Evolutionary conservation across 2,888 invertebrate genomes (phyloP), one percentile per base, ranked within the genome.

Genomic region (Drosophila meridionalis): DNA sequence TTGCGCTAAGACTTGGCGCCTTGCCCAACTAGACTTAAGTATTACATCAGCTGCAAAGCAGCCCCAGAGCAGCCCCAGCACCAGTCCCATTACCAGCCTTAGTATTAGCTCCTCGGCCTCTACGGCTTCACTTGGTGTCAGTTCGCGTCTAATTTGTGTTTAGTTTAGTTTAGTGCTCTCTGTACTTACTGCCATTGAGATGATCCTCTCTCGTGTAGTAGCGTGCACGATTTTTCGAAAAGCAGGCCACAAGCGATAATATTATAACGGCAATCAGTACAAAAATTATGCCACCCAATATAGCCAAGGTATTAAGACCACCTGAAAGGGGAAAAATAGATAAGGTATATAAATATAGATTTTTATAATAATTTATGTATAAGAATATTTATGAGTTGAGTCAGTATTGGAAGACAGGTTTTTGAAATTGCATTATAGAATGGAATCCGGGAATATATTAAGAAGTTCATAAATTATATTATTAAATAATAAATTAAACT

Each of bases 131-230:
- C 12, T 40, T 26, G 28, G 4, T 52, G 34, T 56, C 55, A 20
- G 43, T 53, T 53, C 5, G 55, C 14, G 3, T 55, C 28, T 59
- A 76, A 68, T 74, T 56, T 36, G n/a, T 20, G 12, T 38, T 26
- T 11, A 6, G 14, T 14, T 52, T 8, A 20, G 20, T 20, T 20
- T 20, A 20, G 4, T n/a, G n/a, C 12, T n/a, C 9, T 32, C 7
- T 57, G 5, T 79, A 90, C 92, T 92, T 69, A 92, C 92, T 90
- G 77, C 92, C 90, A 78, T 85, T 91, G 28, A 92, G 91, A 70
- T 94, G 93, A 91, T 96, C 96, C 92, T 97, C 97, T 90, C 96
- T 95, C 11, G 97, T 97, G 92, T 97, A 97, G 93, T 97, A 97
- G 55, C 95, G 95, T 5, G 96, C 95, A 5, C 96, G 95, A 77